Conservation (phyloP, 1,140 invertebrate species). For the Caenorhabditis tropicalis region DNA sequence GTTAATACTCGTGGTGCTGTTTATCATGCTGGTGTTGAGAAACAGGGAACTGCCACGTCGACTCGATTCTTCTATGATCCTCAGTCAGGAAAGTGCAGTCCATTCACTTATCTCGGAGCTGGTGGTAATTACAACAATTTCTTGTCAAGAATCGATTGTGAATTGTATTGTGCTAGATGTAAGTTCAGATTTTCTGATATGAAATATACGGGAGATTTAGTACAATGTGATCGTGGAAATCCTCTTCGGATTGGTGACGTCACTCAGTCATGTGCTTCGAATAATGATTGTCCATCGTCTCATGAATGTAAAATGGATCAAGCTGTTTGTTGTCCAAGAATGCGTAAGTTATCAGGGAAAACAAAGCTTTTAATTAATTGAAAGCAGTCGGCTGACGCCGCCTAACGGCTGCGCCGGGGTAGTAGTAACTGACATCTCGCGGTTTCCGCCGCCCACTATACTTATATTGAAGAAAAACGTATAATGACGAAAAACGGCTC, state of each 20-base stretch:
- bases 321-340: conserved; percentile 56
- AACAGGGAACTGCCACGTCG: conserved; percentile 56
- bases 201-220: background rate
- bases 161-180: conserved; percentile 56
- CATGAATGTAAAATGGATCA: conserved; percentile 59
- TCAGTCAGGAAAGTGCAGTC: conserved; percentile 66
- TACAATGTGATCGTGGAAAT: conserved; percentile 59
- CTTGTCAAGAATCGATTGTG: conserved; percentile 59
- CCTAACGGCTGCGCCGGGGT: too few relatives aligned
- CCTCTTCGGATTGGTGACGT: conserved; percentile 56
- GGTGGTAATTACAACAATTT: conserved; percentile 72
- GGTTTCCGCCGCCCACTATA: too few relatives aligned
- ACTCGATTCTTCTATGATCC: conserved; percentile 70
- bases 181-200: background rate
- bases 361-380: too few relatives aligned
- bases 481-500: too few relatives aligned
- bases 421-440: too few relatives aligned
- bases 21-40: conserved; percentile 57
- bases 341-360: conserved; percentile 45
- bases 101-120: conserved; percentile 72
- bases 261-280: conserved; percentile 53
- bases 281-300: conserved; percentile 57
- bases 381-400: too few relatives aligned
- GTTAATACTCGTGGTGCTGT: conserved; percentile 35
- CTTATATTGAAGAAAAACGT: too few relatives aligned